Base-by-base conservation (phyloP, 2,888 invertebrate species). In the Rotaria sp. region DNA sequence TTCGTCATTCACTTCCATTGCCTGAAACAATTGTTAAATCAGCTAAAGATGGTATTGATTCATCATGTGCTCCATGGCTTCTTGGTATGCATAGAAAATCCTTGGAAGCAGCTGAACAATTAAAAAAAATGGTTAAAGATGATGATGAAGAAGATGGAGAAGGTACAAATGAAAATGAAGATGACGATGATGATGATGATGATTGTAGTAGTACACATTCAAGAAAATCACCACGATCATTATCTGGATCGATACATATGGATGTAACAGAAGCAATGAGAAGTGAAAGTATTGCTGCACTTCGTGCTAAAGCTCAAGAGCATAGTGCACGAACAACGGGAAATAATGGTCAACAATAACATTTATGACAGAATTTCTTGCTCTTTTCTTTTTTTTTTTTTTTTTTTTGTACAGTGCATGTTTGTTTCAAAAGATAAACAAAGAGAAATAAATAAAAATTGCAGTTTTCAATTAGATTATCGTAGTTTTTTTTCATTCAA, bases 1-100 rank as follows among this genome's bases (percentile, higher is more conserved):
- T 99, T 88, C 94, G 99, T 88, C 99, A 99, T 92, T 97, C 97
- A 84, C 93, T 99, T 88, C 99, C 99, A 0, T 94, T 99, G 88
- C 99, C 99, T 3, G 98, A 99, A n/a, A 87, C 87, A 21, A 87
- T 85, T 15, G 86, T 86, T 13, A 87, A 84, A 74, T 87, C 85
- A 52, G 86, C 85, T 45, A 85, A 87, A 59, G 85, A 85, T 74
- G 87, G 85, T 38, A 84, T 85, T 26, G 84, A 87, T 74, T 48
- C 84, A 18, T 85, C 85, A n/a, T 87, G 85, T 48, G 85, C 87
- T 30, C 85, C 87, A 8, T 87, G 85, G 87, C n/a, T 85, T 15
- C 59, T 85, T 10, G 85, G 86, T n/a, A 86, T 86, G 86, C 86
- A 86, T 55, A 38, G 86, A 48, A 86, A 86, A 45, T 86, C 86